phyloP scores from a whole-genome alignment of 2,797 vertebrate genomes.

The Neoniphon sammara region DNA sequence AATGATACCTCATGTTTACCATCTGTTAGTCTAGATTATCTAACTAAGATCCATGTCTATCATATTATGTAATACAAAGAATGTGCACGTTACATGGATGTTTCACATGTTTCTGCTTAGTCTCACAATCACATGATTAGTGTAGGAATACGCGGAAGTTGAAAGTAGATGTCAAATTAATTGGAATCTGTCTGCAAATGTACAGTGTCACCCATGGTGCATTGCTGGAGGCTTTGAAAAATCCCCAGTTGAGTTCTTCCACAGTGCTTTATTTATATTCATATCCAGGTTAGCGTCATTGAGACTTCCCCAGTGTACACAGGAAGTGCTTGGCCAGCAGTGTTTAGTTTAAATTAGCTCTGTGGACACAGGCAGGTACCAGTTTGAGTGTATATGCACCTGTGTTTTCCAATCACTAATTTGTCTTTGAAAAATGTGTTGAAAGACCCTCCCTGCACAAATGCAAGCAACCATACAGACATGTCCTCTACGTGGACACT shows the following conservation, averaged over 20 bases:
- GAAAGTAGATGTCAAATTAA: constrained; percentile 47
- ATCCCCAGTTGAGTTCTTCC: constrained; percentile 32
- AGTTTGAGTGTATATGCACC: constrained; percentile 5
- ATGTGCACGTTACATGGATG: constrained; percentile 25
- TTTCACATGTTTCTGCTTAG: constrained; percentile 10
- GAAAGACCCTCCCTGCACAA: background rate
- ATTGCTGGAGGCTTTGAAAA: constrained; percentile 42
- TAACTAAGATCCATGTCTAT: constrained; percentile 36
- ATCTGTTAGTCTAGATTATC: constrained; percentile 33
- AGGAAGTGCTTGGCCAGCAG: constrained; percentile 37
- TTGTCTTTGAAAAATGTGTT: background rate
- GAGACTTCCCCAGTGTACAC: constrained; percentile 44
- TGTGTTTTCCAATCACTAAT: constrained; percentile 10
- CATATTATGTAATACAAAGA: constrained; percentile 39
- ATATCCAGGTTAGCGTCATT: constrained; percentile 57
- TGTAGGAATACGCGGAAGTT: constrained; percentile 46
- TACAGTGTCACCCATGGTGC: constrained; percentile 15
- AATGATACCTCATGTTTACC: constrained; percentile 18
- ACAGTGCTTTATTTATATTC: constrained; percentile 58
- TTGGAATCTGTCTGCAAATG: constrained; percentile 43
- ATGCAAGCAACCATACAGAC: background rate
- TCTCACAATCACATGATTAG: constrained; percentile 23
- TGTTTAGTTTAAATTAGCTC: constrained; percentile 25
- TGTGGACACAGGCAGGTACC: constrained; percentile 1
- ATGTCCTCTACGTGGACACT: background rate